These are phyloP conservation scores for Ormyrus labotus DNA, from an alignment of 2,888 invertebrate genomes.

Conservation along the genomic window DNA sequence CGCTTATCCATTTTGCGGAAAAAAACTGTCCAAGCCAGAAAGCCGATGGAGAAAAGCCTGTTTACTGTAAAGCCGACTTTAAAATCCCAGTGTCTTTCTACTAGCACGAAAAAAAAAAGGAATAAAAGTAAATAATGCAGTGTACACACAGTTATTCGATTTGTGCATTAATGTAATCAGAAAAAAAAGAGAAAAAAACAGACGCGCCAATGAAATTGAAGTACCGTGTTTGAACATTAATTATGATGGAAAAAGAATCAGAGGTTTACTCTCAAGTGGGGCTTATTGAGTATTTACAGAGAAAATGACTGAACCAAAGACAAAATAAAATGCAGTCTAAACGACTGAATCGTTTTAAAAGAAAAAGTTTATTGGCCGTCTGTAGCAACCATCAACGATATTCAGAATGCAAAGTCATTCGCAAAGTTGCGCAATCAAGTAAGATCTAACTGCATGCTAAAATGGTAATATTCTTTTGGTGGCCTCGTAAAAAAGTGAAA, in stretches of 20 bases:
- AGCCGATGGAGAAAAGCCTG: no score
- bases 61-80: slow-evolving; percentile 7
- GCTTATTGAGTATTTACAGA: slow-evolving; percentile 32
- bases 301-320: neutral
- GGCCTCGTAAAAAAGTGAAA: neutral
- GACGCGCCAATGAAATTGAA: slow-evolving; percentile 11
- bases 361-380: neutral
- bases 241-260: neutral
- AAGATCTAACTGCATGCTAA: slow-evolving; percentile 34
- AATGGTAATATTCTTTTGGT: neutral
- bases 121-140: slow-evolving; percentile 35
- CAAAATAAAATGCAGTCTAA: slow-evolving; percentile 5
- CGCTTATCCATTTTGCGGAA: no score
- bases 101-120: slow-evolving; percentile 27
- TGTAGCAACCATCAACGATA: slow-evolving; percentile 2
- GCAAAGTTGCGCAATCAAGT: slow-evolving; percentile 25
- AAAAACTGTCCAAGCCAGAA: no score
- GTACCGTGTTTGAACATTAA: slow-evolving; percentile 7
- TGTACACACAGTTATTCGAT: slow-evolving; percentile 38
- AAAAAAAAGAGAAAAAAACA: neutral
- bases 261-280: slow-evolving; percentile 15
- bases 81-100: slow-evolving; percentile 37
- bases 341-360: slow-evolving; percentile 14
- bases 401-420: slow-evolving; percentile 24
- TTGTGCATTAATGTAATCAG: slow-evolving; percentile 34